Conservation (phyloP, 2,888 invertebrate genomes). For the Celastrina argiolus region DNA sequence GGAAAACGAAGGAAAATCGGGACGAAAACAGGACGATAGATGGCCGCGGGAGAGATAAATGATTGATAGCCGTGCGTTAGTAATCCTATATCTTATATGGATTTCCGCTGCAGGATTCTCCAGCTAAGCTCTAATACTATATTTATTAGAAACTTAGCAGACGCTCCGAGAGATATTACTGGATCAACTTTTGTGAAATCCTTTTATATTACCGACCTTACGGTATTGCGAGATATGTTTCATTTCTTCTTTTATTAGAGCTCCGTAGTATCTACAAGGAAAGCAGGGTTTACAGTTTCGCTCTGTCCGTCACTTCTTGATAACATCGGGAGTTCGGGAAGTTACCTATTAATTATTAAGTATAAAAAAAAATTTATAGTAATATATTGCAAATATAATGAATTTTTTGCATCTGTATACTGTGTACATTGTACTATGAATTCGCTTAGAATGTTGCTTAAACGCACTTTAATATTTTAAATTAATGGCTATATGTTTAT, state of each 20-base stretch:
- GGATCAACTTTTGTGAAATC: neutral
- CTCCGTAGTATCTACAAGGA: too few relatives aligned
- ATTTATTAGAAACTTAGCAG: constrained; percentile 18
- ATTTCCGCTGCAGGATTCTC: constrained; percentile 3
- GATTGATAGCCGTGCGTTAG: constrained; percentile 19
- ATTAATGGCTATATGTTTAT: too few relatives aligned
- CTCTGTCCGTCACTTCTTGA: too few relatives aligned
- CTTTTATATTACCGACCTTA: neutral
- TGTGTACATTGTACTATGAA: too few relatives aligned
- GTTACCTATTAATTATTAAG: too few relatives aligned
- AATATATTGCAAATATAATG: too few relatives aligned
- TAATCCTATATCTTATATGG: constrained; percentile 21
- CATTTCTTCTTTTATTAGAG: neutral
- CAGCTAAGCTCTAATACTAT: constrained; percentile 6
- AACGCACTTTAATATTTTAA: neutral
- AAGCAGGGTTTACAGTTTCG: too few relatives aligned
- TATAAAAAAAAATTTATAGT: too few relatives aligned
- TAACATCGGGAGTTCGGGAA: too few relatives aligned
- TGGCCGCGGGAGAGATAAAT: constrained; percentile 16
- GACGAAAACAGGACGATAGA: constrained; percentile 17
- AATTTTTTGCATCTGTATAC: too few relatives aligned
- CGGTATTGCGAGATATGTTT: neutral
- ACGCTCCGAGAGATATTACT: neutral
- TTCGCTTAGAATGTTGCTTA: neutral
- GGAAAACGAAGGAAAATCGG: constrained; percentile 18